These are phyloP conservation scores for Micrastur ruficollis DNA, from an alignment of 2,797 vertebrate genomes.

Conservation along the genomic window DNA sequence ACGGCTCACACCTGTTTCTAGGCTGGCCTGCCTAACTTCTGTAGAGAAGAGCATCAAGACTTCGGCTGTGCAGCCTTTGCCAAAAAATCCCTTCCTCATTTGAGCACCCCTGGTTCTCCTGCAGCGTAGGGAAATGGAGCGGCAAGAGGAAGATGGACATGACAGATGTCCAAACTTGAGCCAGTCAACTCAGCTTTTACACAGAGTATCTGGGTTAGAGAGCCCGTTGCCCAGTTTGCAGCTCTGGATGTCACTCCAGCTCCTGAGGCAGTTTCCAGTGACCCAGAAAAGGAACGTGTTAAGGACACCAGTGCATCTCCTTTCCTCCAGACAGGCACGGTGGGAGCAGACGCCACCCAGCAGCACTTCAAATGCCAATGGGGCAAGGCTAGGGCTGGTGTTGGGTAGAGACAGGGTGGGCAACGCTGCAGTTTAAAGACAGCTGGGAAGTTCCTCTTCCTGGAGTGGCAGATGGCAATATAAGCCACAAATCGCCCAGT, in stretches of 20 bases:
- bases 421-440: not conserved
- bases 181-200: not conserved
- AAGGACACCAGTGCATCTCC: not conserved
- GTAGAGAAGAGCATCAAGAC: not conserved
- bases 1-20: not conserved
- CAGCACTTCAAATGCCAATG: fast-evolving
- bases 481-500: not conserved
- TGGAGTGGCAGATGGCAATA: not conserved
- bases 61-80: not conserved
- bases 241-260: not conserved
- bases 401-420: not conserved
- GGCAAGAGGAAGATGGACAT: conserved; percentile 5
- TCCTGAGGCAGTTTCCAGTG: conserved; percentile 43
- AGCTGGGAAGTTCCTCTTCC: not conserved
- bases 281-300: not conserved
- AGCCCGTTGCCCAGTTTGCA: not conserved
- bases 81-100: not conserved
- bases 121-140: conserved; percentile 31
- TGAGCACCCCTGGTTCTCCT: not conserved
- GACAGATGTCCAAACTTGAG: conserved; percentile 16
- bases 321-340: not conserved
- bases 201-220: conserved; percentile 28
- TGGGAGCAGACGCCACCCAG: not conserved
- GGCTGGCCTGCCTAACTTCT: not conserved
- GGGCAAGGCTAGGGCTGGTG: not conserved